These are phyloP conservation scores for Rousettus madagascariensis DNA, from an alignment of 2,797 vertebrate genomes.

Conservation along the genomic window DNA sequence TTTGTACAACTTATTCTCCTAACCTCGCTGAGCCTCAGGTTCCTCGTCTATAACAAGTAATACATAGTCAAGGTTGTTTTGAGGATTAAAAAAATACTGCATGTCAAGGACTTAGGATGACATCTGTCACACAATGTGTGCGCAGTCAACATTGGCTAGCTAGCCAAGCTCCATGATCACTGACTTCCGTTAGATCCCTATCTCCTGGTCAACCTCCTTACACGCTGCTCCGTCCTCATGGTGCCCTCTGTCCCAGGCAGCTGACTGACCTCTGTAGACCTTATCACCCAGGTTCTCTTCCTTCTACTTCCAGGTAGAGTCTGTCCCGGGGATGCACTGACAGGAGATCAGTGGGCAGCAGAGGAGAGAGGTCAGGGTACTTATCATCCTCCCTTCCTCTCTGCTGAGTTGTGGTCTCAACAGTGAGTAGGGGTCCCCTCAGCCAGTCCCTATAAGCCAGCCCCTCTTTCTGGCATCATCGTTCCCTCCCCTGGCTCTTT, in stretches of 20 bases:
- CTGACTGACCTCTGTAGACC: background rate
- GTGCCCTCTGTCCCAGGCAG: background rate
- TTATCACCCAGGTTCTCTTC: background rate
- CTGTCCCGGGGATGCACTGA: background rate
- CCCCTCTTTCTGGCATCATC: background rate
- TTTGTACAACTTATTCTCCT: background rate
- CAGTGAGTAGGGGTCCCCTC: too few relatives aligned
- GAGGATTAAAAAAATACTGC: background rate
- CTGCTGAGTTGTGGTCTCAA: background rate
- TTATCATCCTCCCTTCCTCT: background rate
- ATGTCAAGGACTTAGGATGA: background rate
- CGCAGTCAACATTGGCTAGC: background rate
- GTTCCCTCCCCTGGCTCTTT: background rate
- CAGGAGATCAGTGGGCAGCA: accelerated
- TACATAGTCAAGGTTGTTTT: background rate
- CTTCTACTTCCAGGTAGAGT: background rate
- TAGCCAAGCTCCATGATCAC: accelerated
- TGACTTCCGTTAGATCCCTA: background rate
- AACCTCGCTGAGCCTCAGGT: background rate
- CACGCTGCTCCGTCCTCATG: background rate
- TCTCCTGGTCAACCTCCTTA: background rate
- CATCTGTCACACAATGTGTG: accelerated
- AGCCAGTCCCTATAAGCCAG: background rate
- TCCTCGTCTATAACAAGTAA: background rate
- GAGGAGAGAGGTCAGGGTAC: background rate